These are phyloP conservation scores for Falco rusticolus DNA, from an alignment of 2,797 vertebrate genomes.

Conservation along the genomic window DNA sequence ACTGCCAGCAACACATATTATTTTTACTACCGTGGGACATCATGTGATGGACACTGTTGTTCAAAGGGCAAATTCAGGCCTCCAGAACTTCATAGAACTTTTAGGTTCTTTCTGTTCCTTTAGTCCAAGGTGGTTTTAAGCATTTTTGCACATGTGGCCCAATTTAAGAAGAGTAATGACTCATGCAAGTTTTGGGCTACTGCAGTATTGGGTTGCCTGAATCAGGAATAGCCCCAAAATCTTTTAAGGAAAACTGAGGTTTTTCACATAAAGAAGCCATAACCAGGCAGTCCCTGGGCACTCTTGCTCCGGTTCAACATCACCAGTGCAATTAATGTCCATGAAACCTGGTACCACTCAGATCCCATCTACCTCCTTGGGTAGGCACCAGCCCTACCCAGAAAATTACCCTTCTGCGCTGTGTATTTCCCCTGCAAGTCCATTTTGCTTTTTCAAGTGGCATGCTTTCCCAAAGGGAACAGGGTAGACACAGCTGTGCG, in stretches of 20 bases:
- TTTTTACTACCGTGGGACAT: background rate
- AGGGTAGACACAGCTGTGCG: background rate
- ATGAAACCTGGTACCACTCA: background rate
- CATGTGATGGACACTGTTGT: background rate
- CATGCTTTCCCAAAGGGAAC: background rate
- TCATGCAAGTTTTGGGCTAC: background rate
- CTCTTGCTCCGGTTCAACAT: background rate
- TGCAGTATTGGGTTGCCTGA: background rate
- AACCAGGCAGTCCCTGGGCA: background rate
- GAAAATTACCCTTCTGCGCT: background rate
- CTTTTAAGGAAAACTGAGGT: background rate
- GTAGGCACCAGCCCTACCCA: background rate
- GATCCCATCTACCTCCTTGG: background rate
- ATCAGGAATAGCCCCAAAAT: background rate
- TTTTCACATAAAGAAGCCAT: background rate
- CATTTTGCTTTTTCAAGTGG: background rate
- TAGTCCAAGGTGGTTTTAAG: background rate
- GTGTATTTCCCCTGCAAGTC: background rate
- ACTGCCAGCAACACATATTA: rapidly evolving
- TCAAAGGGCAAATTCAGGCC: background rate
- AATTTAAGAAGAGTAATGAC: background rate
- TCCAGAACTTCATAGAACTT: background rate
- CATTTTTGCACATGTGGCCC: background rate
- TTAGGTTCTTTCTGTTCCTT: background rate
- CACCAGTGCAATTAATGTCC: background rate